Conservation (phyloP, 2,113 vertebrate species). For the Stegastes partitus region DNA sequence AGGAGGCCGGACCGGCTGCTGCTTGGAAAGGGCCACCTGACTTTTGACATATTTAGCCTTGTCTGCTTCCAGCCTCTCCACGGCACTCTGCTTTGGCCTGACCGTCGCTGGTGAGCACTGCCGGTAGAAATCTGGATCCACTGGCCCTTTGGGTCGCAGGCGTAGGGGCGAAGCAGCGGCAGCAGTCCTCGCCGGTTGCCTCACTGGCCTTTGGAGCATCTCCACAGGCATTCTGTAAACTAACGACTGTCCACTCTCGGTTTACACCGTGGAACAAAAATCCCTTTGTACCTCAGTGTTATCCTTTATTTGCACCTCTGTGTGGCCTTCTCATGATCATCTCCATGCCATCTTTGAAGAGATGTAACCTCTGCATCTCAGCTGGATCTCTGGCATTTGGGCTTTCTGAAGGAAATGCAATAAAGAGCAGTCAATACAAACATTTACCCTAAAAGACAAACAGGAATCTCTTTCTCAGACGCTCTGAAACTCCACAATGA, state of each 20-base stretch:
- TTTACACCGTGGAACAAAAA: neutral
- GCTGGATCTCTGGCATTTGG: conserved; percentile 20
- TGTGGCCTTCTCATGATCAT: neutral
- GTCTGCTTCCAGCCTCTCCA: conserved; percentile 92
- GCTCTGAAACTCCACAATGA: conserved; percentile 39
- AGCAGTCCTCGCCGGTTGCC: conserved; percentile 59
- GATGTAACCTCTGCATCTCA: conserved; percentile 10
- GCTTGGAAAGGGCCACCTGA: conserved; percentile 86
- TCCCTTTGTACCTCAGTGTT: neutral
- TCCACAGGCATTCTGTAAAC: conserved; percentile 79
- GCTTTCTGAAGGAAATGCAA: conserved; percentile 45
- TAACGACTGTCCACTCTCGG: neutral
- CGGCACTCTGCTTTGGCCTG: conserved; percentile 86
- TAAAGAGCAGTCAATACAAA: conserved; percentile 8
- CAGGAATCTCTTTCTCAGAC: conserved; percentile 5
- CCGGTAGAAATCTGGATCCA: conserved; percentile 82
- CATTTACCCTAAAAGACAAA: conserved; percentile 9
- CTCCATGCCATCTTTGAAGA: conserved; percentile 5
- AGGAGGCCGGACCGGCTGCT: conserved; percentile 82
- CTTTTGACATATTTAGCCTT: conserved; percentile 97
- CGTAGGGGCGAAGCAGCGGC: conserved; percentile 84
- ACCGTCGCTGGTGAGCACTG: conserved; percentile 51
- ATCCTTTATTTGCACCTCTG: neutral
- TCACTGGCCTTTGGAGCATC: conserved; percentile 52
- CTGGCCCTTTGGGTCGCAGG: conserved; percentile 86